Base-by-base conservation (phyloP, 2,113 vertebrate genomes). In the Elachura formosa region DNA sequence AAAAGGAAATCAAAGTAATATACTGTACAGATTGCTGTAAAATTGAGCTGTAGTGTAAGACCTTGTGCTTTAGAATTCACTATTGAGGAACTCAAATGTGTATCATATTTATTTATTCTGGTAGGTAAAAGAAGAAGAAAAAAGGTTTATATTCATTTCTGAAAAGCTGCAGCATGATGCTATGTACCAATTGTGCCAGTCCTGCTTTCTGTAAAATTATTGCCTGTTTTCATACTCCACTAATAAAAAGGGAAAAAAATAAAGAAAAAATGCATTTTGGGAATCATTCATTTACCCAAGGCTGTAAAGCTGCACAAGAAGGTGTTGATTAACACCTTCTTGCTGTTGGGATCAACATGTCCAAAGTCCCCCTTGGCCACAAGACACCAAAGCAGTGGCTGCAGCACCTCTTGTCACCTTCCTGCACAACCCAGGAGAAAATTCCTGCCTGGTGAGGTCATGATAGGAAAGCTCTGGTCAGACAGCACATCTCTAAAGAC, bases 61-160 rank as follows among this genome's bases (percentile, higher is more conserved):
- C 52, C 94, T 97, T 97, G 98, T 98, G 98, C 84, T 96, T 98
- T 98, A 98, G 96, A 97, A 94, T 90, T 97, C 90, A 73, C 96
- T 92, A 83, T 96, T 26, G 52, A 95, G 94, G 85, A 96, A 95
- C 91, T 87, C 96, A 97, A 95, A 94, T 94, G 94, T 97, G 97
- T 98, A 96, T 97, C 84, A 94, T 98, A 98, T 98, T 98, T 98
- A 98, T 98, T 98, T 98, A 98, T 98, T 98, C 97, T 95, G 96
- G 95, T 98, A 97, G 97, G 93, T 97, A 96, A 97, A 95, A 96
- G 82, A 94, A 85, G 33, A 94, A 96, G 84, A 88, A 85, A 79
- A 92, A 91, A 87, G 91, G 62, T 96, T 97, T 96, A 92, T 96
- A 95, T 96, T 92, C 33, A 90, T 96, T 97, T 96, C 83, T 23